These are phyloP conservation scores for Spongia lamella DNA, from an alignment of 37 sponge, comb jelly and placozoan species.

Conservation along the genomic window DNA sequence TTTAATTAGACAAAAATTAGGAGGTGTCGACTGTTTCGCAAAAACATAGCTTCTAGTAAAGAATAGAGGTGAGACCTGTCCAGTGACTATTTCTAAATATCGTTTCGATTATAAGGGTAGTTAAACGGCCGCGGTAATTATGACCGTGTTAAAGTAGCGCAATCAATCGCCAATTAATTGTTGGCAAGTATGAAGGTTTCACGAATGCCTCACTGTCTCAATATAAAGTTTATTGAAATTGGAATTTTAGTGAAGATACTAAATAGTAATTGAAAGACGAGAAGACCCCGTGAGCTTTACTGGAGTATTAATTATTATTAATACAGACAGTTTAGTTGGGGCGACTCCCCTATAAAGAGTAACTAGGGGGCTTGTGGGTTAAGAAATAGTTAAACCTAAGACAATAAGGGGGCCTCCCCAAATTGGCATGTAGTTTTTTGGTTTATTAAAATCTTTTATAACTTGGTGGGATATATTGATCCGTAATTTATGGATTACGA, in stretches of 20 bases:
- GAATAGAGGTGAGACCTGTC: slow-evolving; percentile 86
- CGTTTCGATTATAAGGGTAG: slow-evolving; percentile 70
- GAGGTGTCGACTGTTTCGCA: slow-evolving; percentile 87
- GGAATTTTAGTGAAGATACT: slow-evolving; percentile 92
- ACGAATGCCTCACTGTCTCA: slow-evolving; percentile 92
- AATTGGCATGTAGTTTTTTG: slow-evolving; percentile 78
- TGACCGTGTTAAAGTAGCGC: slow-evolving; percentile 97
- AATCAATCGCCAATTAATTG: slow-evolving; percentile 96
- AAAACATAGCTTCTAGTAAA: slow-evolving; percentile 85
- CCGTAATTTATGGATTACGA: slow-evolving; percentile 83
- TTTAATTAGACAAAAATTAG: slow-evolving; percentile 77
- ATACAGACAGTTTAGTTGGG: slow-evolving; percentile 89
- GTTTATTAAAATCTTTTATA: too few relatives aligned
- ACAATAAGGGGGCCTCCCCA: slow-evolving; percentile 70
- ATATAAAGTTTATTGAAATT: slow-evolving; percentile 91
- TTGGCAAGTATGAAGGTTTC: slow-evolving; percentile 92
- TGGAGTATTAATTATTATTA: slow-evolving; percentile 77
- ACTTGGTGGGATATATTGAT: slow-evolving; percentile 79
- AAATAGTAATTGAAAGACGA: slow-evolving; percentile 91
- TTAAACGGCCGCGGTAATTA: slow-evolving; percentile 94
- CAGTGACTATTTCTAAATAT: slow-evolving; percentile 80
- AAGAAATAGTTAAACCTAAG: slow-evolving; percentile 58
- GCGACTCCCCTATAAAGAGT: slow-evolving; percentile 88
- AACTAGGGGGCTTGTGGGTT: slow-evolving; percentile 79
- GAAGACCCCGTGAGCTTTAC: slow-evolving; percentile 95